Percentiles rank a stretch among this genome's conserved stretches.
phyloP scores from a whole-genome alignment of 2,113 vertebrate genomes.

The Brienomyrus longianalis region DNA sequence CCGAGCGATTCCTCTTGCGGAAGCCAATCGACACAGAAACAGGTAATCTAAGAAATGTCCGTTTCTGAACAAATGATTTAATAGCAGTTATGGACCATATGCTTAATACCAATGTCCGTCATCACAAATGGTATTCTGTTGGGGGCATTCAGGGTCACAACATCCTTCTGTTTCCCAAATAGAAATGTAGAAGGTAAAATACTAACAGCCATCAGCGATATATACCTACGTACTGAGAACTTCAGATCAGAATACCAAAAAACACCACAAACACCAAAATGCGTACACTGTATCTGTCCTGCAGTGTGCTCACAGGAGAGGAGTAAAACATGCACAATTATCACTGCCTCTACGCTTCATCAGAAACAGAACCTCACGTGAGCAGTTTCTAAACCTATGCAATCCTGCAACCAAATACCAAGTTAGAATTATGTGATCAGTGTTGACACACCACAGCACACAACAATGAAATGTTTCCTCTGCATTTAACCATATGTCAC shows the following conservation, averaged over 20 bases:
- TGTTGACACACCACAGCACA: too few relatives aligned
- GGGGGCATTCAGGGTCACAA: not conserved
- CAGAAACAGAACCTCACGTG: too few relatives aligned
- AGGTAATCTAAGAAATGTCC: not conserved
- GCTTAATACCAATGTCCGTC: not conserved
- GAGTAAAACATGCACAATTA: not conserved
- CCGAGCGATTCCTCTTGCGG: not conserved
- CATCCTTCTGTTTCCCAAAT: not conserved
- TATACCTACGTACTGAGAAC: not conserved
- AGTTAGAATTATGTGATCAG: too few relatives aligned
- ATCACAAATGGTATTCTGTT: not conserved
- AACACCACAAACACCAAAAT: too few relatives aligned
- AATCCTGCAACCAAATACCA: too few relatives aligned
- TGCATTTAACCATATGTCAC: too few relatives aligned
- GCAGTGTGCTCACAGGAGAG: too few relatives aligned
- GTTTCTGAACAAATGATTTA: constrained; percentile 9
- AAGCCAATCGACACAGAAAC: not conserved
- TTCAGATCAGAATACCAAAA: not conserved
- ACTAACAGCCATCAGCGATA: not conserved
- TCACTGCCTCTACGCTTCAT: not conserved
- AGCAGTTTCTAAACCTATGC: too few relatives aligned
- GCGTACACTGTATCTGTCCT: too few relatives aligned
- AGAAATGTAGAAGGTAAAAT: not conserved
- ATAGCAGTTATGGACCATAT: not conserved
- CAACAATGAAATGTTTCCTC: too few relatives aligned